These are phyloP conservation scores for Zootermopsis nevadensis DNA, from an alignment of 2,888 invertebrate species.

Conservation along the genomic window DNA sequence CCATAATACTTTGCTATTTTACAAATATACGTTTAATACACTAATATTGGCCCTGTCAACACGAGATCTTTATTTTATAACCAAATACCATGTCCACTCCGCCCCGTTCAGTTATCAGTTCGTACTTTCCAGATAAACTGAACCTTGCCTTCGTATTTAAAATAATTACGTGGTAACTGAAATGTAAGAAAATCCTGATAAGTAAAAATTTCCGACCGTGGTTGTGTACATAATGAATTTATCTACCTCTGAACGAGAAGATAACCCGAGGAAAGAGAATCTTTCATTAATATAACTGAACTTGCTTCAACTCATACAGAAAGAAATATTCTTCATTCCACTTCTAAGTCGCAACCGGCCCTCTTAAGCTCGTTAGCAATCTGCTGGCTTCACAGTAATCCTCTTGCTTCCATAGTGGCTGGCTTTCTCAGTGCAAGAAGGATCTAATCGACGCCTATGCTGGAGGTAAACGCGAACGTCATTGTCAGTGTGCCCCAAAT, in stretches of 20 bases:
- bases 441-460: neutral
- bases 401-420: neutral
- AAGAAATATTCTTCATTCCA: neutral
- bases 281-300: constrained; percentile 9
- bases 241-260: neutral
- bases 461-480: neutral
- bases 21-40: too few relatives aligned
- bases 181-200: too few relatives aligned
- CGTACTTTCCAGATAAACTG: too few relatives aligned
- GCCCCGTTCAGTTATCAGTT: too few relatives aligned
- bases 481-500: neutral
- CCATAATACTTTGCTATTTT: too few relatives aligned
- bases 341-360: neutral
- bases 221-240: too few relatives aligned
- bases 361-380: constrained; percentile 10
- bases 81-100: too few relatives aligned
- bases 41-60: too few relatives aligned
- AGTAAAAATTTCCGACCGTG: too few relatives aligned
- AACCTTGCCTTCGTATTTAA: too few relatives aligned
- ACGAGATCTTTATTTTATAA: too few relatives aligned
- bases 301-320: neutral
- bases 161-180: too few relatives aligned
- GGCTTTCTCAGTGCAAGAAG: neutral
- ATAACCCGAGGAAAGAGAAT: neutral
- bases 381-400: neutral